Evolutionary conservation across 2,113 vertebrate genomes (phyloP).

Genomic region (Polyodon spathula): DNA sequence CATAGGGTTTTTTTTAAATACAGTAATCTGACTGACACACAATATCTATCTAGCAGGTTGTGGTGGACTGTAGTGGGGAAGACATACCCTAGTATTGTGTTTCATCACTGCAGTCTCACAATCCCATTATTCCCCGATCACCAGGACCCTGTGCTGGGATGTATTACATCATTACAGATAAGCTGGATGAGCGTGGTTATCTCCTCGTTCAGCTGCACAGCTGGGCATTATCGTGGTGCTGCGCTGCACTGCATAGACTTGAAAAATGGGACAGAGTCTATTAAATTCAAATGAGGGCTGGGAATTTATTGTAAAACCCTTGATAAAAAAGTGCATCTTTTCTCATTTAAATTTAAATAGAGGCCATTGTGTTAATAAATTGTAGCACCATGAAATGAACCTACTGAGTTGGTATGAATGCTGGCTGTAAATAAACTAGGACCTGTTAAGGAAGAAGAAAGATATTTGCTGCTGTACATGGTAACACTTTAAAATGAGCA

Average conservation of each 20-base stretch:
- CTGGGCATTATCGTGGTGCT: conserved; percentile 52
- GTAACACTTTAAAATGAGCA: too few relatives aligned
- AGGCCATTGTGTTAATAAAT: not conserved
- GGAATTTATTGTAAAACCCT: conserved; percentile 66
- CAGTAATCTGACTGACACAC: not conserved
- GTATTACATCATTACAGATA: conserved; percentile 85
- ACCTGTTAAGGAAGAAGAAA: not conserved
- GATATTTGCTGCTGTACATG: not conserved
- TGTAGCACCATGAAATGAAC: not conserved
- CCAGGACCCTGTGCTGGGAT: conserved; percentile 56
- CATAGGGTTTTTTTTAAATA: too few relatives aligned
- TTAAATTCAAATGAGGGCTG: conserved; percentile 74
- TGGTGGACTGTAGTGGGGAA: conserved; percentile 28
- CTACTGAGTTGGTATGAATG: too few relatives aligned
- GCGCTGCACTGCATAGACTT: conserved; percentile 61
- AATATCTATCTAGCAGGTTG: conserved; percentile 6
- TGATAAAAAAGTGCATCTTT: conserved; percentile 48
- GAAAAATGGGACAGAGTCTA: conserved; percentile 53
- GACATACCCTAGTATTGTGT: conserved; percentile 47
- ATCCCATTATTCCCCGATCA: conserved; percentile 68
- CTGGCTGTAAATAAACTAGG: too few relatives aligned
- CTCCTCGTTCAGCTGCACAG: conserved; percentile 68
- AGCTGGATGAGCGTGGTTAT: conserved; percentile 74
- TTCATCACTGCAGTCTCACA: conserved; percentile 58
- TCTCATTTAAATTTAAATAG: conserved; percentile 36